A percentile compares a stretch with the other conserved stretches of the same genome.
phyloP scores from a whole-genome alignment of 1,140 invertebrate species.

The Drosophila sproati region DNA sequence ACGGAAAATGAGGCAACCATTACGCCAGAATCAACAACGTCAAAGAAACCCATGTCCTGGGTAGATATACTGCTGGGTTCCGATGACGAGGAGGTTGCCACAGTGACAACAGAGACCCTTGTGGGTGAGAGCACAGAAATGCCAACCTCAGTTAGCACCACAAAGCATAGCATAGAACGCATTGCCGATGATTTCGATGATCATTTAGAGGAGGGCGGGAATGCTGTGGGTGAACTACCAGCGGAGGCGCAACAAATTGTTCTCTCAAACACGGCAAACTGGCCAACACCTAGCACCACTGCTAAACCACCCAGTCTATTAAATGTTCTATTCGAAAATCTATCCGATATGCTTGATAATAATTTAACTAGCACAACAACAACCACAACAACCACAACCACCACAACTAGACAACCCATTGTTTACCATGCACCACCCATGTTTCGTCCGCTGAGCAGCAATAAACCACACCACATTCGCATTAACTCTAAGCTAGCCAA shows the following conservation, averaged over 20 bases:
- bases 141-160: conserved; percentile 32
- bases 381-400: conserved; percentile 44
- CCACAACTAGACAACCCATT: conserved; percentile 33
- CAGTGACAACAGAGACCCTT: conserved; percentile 27
- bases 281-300: conserved; percentile 24
- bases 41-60: conserved; percentile 70
- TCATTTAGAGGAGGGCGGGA: conserved; percentile 57
- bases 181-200: conserved; percentile 73
- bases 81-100: conserved; percentile 63
- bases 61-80: conserved; percentile 73
- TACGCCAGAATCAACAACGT: conserved; percentile 37
- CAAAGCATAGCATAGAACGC: conserved; percentile 60
- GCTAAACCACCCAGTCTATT: conserved; percentile 43
- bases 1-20: conserved; percentile 29
- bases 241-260: conserved; percentile 65
- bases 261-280: conserved; percentile 36
- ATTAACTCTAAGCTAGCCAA: conserved; percentile 80
- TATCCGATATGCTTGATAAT: conserved; percentile 58
- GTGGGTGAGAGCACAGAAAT: conserved; percentile 6
- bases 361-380: conserved; percentile 30
- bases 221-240: conserved; percentile 64
- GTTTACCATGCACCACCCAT: conserved; percentile 53
- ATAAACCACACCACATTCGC: conserved; percentile 61
- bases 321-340: conserved; percentile 60
- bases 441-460: conserved; percentile 67